Percentiles rank a stretch among this genome's conserved stretches.
phyloP scores from a whole-genome alignment of 2,888 invertebrate species.

The Mechanitis mazaeus region DNA sequence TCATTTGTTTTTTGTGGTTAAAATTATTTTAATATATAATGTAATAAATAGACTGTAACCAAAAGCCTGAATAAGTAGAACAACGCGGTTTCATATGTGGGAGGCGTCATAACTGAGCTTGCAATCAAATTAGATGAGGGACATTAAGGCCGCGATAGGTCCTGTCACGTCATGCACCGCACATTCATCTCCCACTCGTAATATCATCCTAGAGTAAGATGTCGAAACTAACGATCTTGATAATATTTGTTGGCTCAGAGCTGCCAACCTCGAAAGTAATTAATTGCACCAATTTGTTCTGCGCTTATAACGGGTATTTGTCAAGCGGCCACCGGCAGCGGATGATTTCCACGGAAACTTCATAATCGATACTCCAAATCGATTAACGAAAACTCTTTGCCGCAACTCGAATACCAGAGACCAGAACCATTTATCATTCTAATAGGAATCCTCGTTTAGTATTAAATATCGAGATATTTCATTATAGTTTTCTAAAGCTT shows the following conservation, averaged over 20 bases:
- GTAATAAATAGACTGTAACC: too few species aligned
- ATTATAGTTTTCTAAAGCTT: slow-evolving; percentile 6
- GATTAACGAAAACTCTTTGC: slow-evolving; percentile 42
- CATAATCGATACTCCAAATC: slow-evolving; percentile 70
- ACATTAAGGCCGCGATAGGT: slow-evolving; percentile 23
- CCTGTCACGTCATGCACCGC: slow-evolving; percentile 41
- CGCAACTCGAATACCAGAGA: slow-evolving; percentile 27
- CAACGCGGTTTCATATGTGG: slow-evolving; percentile 8
- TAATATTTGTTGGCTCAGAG: slow-evolving; percentile 74
- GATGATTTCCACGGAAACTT: slow-evolving; percentile 71
- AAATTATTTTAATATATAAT: too few species aligned
- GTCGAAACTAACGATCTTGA: slow-evolving; percentile 74
- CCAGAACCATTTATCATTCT: slow-evolving; percentile 53
- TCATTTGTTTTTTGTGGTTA: too few species aligned
- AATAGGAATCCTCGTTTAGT: slow-evolving; percentile 9
- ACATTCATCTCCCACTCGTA: slow-evolving; percentile 49
- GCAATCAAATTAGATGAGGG: slow-evolving; percentile 21
- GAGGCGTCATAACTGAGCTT: slow-evolving; percentile 14
- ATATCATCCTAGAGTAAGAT: slow-evolving; percentile 60
- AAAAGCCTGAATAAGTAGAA: neutral
- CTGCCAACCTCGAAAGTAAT: slow-evolving; percentile 64
- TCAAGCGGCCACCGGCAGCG: slow-evolving; percentile 64
- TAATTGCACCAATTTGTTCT: slow-evolving; percentile 74
- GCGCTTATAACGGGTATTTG: slow-evolving; percentile 73
- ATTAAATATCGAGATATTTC: slow-evolving; percentile 2